These are phyloP conservation scores for Selenia dentaria DNA, from an alignment of 2,888 invertebrate species.

Conservation along the genomic window DNA sequence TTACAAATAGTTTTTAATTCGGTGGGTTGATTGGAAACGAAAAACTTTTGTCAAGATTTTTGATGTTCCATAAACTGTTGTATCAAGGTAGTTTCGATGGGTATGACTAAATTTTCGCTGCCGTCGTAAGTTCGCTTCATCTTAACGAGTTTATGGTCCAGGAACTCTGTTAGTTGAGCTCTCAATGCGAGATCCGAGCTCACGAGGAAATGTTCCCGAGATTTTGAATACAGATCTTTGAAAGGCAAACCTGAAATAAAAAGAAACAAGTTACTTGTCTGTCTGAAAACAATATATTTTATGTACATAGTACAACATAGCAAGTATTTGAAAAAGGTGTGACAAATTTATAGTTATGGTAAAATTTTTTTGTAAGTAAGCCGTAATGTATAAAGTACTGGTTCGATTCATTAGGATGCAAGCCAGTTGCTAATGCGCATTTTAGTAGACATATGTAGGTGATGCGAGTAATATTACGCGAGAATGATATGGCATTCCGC, in stretches of 20 bases:
- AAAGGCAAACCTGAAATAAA: conserved; percentile 90
- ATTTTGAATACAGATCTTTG: conserved; percentile 93
- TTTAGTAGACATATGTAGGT: too few species aligned
- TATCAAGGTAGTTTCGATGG: conserved; percentile 89
- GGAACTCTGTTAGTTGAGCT: conserved; percentile 96
- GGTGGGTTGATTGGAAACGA: conserved; percentile 1
- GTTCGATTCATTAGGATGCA: too few species aligned
- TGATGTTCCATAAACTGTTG: conserved; percentile 91
- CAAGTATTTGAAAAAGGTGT: too few species aligned
- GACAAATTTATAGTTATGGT: too few species aligned
- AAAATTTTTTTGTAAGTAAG: too few species aligned
- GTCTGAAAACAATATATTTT: too few species aligned
- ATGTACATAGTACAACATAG: too few species aligned
- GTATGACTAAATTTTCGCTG: conserved; percentile 91
- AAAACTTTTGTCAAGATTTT: conserved; percentile 45
- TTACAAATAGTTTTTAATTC: conserved; percentile 1
- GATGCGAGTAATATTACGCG: too few species aligned
- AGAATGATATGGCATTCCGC: too few species aligned
- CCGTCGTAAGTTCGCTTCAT: conserved; percentile 92
- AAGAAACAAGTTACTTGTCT: not conserved
- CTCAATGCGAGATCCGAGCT: conserved; percentile 96
- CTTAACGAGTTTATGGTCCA: conserved; percentile 96
- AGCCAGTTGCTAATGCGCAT: too few species aligned
- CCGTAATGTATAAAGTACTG: too few species aligned
- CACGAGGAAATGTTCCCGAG: conserved; percentile 95